Base-by-base conservation (phyloP, 2,113 vertebrate genomes). In the Alligator mississippiensis region DNA sequence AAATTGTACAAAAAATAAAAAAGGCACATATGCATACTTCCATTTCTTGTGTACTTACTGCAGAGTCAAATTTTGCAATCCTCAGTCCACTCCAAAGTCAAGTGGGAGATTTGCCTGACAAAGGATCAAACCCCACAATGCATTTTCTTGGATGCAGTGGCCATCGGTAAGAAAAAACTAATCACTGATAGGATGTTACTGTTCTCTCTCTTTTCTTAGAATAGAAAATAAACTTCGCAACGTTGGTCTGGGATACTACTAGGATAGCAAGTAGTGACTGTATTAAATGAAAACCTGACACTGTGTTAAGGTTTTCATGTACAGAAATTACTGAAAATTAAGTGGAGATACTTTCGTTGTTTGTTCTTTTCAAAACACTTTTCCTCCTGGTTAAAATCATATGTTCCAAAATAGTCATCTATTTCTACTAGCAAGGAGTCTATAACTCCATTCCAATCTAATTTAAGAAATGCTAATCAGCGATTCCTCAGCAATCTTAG, bases 121-220 rank as follows among this genome's bases (percentile, higher is more conserved):
- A 72, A 24, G 21, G 34, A n/a, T 34, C 77, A 80, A 80, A 21
- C 25, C n/a, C 21, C 59, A 24, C 24, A 38, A 58, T 14, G 61
- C 62, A 22, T n/a, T 22, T 61, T 24, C 24, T 61, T 62, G 24
- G 9, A 21, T 74, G 68, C 68, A 28, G 2, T 11, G n/a, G 34
- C 14, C 91, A 60, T 2, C 82, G 60, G 22, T 47, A 74, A 74
- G 15, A 17, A 89, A 0, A 1, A 12, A 38, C 1, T 47, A 17
- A 8, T 54, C 66, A 66, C 12, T 76, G 6, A 4, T 21, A 55
- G 68, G 10, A 25, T 14, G 2, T 2, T 14, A 1, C 64, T 62
- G 8, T 11, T 9, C 0, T 0, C 22, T 1, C 8, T 54, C 21
- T 64, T 1, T 6, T 55, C 5, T 55, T 3, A 10, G 7, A 28